Conservation (phyloP, 2,888 invertebrate genomes). For the Sesamia inferens region DNA sequence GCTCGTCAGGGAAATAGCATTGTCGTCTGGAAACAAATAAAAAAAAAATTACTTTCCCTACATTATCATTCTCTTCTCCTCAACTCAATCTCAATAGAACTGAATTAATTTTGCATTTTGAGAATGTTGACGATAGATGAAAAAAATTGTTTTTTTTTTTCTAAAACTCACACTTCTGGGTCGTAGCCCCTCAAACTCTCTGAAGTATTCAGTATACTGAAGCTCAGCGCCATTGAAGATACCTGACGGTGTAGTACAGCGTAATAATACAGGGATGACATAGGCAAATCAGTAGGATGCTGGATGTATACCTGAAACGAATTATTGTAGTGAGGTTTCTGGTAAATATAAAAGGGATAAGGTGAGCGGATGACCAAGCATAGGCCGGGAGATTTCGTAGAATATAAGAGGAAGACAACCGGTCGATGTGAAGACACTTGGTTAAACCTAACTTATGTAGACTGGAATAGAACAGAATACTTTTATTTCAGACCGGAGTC, state of each 20-base stretch:
- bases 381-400: no score
- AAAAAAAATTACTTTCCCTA: neutral
- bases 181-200: constrained; percentile 59
- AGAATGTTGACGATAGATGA: no score
- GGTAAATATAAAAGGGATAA: neutral
- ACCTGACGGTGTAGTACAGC: constrained; percentile 65
- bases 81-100: neutral
- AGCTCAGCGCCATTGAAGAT: constrained; percentile 72
- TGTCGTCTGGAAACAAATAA: constrained; percentile 70
- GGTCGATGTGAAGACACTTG: no score
- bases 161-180: constrained; percentile 67
- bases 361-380: neutral
- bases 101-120: neutral
- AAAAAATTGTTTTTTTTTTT: neutral
- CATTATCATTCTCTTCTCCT: neutral
- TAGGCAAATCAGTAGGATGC: constrained; percentile 75
- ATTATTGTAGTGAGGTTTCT: neutral
- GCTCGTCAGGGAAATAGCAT: constrained; percentile 73
- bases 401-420: no score
- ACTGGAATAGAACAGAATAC: no score
- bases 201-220: constrained; percentile 69
- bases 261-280: constrained; percentile 71
- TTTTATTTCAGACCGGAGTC: no score
- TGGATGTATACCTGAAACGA: constrained; percentile 73
- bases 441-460: neutral